Percentiles rank a stretch among this genome's conserved stretches.
These are phyloP conservation scores for Cephus pygmeus DNA, from an alignment of 2,888 invertebrate genomes.

Conservation along the genomic window DNA sequence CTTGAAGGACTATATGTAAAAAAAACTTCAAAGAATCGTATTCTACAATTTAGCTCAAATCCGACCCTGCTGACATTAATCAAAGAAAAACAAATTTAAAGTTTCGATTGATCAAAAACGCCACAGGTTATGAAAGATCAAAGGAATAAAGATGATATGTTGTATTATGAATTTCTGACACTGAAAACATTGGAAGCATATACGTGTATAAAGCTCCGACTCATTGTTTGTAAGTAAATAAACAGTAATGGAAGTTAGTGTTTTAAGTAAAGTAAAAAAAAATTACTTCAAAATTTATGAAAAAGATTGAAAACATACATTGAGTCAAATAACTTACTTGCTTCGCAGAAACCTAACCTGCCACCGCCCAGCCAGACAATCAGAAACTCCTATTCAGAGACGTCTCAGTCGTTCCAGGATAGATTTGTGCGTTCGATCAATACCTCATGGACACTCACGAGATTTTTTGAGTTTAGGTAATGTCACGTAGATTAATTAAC, in stretches of 20 bases:
- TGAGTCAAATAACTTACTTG: not conserved
- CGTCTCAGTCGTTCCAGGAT: not conserved
- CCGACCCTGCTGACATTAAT: not conserved
- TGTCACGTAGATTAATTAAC: not conserved
- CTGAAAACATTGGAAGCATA: not conserved
- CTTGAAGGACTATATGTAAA: no score
- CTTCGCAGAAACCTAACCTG: constrained; percentile 47
- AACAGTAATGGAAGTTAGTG: not conserved
- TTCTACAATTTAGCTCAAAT: no score
- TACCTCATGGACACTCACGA: not conserved
- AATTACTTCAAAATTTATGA: not conserved
- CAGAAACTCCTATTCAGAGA: not conserved
- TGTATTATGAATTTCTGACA: not conserved
- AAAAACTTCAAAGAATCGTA: no score
- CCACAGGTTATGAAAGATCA: not conserved
- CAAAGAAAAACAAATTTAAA: not conserved
- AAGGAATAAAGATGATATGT: not conserved
- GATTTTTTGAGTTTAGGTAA: not conserved
- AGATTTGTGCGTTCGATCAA: not conserved
- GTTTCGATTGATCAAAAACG: not conserved
- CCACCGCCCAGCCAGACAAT: constrained; percentile 38
- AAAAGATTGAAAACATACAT: not conserved
- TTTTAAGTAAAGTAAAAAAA: not conserved
- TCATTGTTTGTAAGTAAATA: not conserved
- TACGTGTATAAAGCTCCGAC: not conserved